Evolutionary conservation across 2,113 vertebrate species (phyloP), one percentile per base, ranked within the genome.

Genomic region (Silurus glanis): DNA sequence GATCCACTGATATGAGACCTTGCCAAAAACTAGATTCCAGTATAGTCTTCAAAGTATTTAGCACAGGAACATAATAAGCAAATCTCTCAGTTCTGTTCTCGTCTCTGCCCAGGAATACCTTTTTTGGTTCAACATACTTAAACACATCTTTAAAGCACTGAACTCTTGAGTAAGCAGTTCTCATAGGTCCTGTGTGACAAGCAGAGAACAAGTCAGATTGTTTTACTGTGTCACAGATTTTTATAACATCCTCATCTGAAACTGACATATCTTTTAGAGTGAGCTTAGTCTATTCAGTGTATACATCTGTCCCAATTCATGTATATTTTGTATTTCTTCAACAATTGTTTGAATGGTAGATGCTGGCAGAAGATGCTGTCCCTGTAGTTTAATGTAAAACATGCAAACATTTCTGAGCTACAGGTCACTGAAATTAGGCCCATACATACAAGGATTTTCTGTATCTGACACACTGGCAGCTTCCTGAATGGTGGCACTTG

Each of bases 171-270:
- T 64, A 85, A 14, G 28, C 72, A 12, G 58, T 78, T 51, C 58
- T 19, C 72, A 78, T 85, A 28, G 64, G 72, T 25, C 69, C 78
- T 82, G 79, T 76, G 84, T 88, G 86, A 82, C 84, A 89, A 76
- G 64, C 64, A 21, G 64, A 67, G 64, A 67, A 67, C 10, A 66
- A 66, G 62, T 66, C 62, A 66, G 62, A 25, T 25, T 7, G 37
- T 37, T 37, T 37, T 37, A 37, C 37, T 61, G 17, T 61, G 59
- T 61, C 5, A 61, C 19, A 64, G 23, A n/a, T 67, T 28, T 67
- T 67, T 67, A 28, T 6, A 67, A 28, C 16, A 28, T 67, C 64
- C 16, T 28, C 10, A 67, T 67, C n/a, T 64, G 62, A 64, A 10
- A 25, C 23, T 64, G 62, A 64, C 62, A 64, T 64, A 64, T 64